Conservation (phyloP, 2,113 vertebrate species). For the Rhinogobius similis region DNA sequence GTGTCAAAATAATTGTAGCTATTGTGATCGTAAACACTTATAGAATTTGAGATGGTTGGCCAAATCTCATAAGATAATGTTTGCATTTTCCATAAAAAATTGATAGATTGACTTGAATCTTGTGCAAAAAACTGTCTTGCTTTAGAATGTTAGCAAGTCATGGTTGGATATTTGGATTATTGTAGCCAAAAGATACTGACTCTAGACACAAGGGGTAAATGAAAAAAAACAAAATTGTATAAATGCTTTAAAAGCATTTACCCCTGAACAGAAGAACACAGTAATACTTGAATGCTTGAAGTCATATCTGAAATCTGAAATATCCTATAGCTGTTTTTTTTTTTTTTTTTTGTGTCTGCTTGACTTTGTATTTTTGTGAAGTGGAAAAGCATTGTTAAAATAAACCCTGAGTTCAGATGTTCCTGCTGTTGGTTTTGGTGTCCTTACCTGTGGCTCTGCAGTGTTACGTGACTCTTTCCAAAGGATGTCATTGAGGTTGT, state of each 20-base stretch:
- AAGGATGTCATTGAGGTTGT: constrained; percentile 16
- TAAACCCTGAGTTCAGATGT: constrained; percentile 4
- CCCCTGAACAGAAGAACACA: background rate
- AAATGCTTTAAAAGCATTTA: background rate
- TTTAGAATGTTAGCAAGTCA: background rate
- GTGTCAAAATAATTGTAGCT: constrained; percentile 47
- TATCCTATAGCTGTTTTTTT: too few relatives aligned
- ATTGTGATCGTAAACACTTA: constrained; percentile 35
- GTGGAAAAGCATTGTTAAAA: too few relatives aligned
- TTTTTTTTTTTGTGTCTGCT: too few relatives aligned
- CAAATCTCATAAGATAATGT: constrained; percentile 20
- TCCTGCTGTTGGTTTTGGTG: background rate
- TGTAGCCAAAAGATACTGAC: background rate
- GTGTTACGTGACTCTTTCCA: background rate
- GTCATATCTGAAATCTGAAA: too few relatives aligned
- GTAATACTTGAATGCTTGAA: too few relatives aligned
- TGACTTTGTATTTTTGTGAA: too few relatives aligned
- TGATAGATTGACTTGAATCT: constrained; percentile 19
- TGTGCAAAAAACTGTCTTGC: background rate
- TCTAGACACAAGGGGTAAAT: background rate
- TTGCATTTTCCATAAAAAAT: constrained; percentile 20
- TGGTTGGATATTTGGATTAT: too few relatives aligned
- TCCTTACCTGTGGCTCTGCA: background rate
- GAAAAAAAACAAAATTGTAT: background rate
- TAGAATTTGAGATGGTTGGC: constrained; percentile 13